Percentiles rank a stretch among this genome's conserved stretches.
Conservation (phyloP, 2,888 invertebrate genomes). For the Xanthorhoe spadicearia region DNA sequence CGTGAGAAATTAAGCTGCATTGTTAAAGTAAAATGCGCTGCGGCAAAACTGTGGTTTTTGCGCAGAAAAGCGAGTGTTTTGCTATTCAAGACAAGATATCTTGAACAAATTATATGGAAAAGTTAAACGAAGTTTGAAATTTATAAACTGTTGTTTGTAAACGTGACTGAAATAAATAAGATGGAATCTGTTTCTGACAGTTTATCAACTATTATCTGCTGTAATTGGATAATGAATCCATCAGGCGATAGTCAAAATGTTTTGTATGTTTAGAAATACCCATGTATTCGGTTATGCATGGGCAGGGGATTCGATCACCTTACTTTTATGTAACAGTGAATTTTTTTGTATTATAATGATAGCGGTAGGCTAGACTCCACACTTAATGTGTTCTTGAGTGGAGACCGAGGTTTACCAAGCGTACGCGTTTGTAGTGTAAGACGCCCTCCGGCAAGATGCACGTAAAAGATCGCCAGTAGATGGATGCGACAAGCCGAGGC, state of each 20-base stretch:
- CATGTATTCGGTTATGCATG: too few species aligned
- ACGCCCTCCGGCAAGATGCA: too few species aligned
- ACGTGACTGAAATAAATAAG: constrained; percentile 38
- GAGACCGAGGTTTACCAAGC: too few species aligned
- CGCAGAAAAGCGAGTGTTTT: constrained; percentile 30
- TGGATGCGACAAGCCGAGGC: too few species aligned
- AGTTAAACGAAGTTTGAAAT: constrained; percentile 34
- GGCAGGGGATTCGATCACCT: too few species aligned
- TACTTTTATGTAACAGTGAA: too few species aligned
- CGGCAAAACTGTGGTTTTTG: constrained; percentile 8
- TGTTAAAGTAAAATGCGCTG: background rate
- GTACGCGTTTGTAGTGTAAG: too few species aligned
- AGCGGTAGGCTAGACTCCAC: too few species aligned
- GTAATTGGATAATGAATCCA: background rate
- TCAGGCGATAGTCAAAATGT: background rate
- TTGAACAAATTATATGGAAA: constrained; percentile 36
- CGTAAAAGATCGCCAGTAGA: too few species aligned
- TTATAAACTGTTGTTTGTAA: constrained; percentile 39
- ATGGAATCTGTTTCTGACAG: constrained; percentile 24
- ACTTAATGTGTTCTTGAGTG: too few species aligned
- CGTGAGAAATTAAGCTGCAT: background rate
- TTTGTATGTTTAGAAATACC: background rate
- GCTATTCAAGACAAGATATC: constrained; percentile 41
- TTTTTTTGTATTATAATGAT: too few species aligned
- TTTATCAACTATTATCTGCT: constrained; percentile 2